A percentile compares a stretch with the other conserved stretches of the same genome.
These are phyloP conservation scores for Anhinga rufa DNA, from an alignment of 2,113 vertebrate species.

Conservation along the genomic window DNA sequence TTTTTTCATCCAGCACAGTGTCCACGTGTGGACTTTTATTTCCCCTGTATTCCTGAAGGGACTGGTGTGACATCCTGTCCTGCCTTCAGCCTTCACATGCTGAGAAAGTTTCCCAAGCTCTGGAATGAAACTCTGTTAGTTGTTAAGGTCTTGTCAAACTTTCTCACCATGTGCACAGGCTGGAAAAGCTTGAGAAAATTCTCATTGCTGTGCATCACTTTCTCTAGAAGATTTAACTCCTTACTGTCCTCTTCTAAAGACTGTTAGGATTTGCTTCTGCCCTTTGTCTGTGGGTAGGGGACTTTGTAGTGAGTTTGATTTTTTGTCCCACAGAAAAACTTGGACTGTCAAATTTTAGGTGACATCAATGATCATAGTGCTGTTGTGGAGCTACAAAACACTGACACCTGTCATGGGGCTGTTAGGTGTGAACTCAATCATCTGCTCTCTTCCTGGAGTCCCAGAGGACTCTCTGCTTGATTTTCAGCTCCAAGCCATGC, in stretches of 20 bases:
- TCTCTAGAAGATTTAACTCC: constrained; percentile 5
- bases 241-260: background rate
- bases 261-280: background rate
- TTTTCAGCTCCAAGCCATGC: background rate
- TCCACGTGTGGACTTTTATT: background rate
- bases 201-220: background rate
- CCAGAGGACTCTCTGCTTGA: background rate
- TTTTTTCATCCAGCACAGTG: background rate
- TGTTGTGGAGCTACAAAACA: background rate
- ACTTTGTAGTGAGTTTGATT: background rate
- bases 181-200: constrained; percentile 54
- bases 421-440: background rate
- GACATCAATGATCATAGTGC: background rate
- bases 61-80: constrained; percentile 29
- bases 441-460: background rate
- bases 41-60: background rate
- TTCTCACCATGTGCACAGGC: constrained; percentile 1
- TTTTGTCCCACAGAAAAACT: background rate
- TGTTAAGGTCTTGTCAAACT: background rate
- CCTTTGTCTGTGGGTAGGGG: background rate
- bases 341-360: background rate
- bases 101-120: constrained; percentile 50
- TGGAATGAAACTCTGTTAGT: background rate
- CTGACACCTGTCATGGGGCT: background rate
- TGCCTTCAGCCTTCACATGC: background rate